These are phyloP conservation scores for Cryptotermes secundus DNA, from an alignment of 1,140 invertebrate genomes.

Conservation along the genomic window DNA sequence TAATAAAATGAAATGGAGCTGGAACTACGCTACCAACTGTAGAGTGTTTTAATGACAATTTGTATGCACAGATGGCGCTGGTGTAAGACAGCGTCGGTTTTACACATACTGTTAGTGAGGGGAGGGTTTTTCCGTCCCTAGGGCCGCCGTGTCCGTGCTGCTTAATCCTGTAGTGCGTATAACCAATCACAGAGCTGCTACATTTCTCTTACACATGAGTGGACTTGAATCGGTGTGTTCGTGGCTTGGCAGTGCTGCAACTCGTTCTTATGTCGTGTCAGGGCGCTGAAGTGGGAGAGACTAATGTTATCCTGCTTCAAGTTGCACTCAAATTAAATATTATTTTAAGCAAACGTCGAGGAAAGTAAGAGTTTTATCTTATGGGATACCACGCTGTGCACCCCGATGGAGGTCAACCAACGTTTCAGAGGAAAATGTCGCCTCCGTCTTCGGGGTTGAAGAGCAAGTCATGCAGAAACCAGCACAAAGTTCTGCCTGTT, in stretches of 20 bases:
- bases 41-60: neutral
- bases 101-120: neutral
- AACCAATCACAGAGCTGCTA: slow-evolving; percentile 4
- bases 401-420: no score
- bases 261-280: neutral
- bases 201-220: neutral
- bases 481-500: no score
- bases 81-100: neutral
- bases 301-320: neutral
- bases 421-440: no score
- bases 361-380: no score
- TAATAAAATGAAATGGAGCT: neutral
- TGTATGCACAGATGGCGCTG: neutral
- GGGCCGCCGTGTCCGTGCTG: neutral
- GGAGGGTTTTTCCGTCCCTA: neutral
- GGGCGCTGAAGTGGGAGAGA: neutral
- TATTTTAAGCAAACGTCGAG: no score
- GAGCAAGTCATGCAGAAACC: no score
- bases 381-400: no score
- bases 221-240: neutral
- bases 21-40: neutral
- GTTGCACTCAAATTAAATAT: no score
- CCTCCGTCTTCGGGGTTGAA: no score
- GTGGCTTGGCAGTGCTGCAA: neutral
- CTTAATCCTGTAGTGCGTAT: slow-evolving; percentile 14